phyloP scores from a whole-genome alignment of 2,797 vertebrate genomes.

The Erethizon dorsatum region DNA sequence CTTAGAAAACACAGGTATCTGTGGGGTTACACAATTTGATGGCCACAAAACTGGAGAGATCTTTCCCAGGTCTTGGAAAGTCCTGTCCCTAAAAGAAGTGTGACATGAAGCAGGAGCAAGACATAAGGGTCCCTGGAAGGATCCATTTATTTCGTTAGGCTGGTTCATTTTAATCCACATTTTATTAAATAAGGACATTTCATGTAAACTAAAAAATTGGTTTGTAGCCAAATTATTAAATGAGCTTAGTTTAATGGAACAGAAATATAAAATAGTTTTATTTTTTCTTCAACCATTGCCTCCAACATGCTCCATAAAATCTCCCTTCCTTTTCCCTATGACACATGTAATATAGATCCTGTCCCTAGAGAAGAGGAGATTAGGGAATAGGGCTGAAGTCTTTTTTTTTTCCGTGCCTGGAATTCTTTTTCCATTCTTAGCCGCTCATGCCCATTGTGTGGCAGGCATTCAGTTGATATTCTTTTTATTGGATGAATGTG shows the following conservation, averaged over 20 bases:
- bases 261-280: not conserved
- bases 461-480: not conserved
- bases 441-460: not conserved
- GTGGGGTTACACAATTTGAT: not conserved
- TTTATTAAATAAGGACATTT: not conserved
- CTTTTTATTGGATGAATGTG: not conserved
- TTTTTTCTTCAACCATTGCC: not conserved
- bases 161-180: not conserved
- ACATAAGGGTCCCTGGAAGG: not conserved
- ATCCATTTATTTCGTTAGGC: not conserved
- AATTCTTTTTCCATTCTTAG: not conserved
- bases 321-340: not conserved
- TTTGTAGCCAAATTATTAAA: not conserved
- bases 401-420: not conserved
- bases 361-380: not conserved
- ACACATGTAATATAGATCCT: not conserved
- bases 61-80: not conserved
- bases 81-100: not conserved
- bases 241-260: not conserved
- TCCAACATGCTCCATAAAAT: not conserved
- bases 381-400: not conserved
- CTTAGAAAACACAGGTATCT: not conserved
- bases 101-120: not conserved
- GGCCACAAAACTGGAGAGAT: not conserved
- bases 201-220: not conserved